These are phyloP conservation scores for Agraylea sexmaculata DNA, from an alignment of 1,140 invertebrate genomes.

Conservation along the genomic window DNA sequence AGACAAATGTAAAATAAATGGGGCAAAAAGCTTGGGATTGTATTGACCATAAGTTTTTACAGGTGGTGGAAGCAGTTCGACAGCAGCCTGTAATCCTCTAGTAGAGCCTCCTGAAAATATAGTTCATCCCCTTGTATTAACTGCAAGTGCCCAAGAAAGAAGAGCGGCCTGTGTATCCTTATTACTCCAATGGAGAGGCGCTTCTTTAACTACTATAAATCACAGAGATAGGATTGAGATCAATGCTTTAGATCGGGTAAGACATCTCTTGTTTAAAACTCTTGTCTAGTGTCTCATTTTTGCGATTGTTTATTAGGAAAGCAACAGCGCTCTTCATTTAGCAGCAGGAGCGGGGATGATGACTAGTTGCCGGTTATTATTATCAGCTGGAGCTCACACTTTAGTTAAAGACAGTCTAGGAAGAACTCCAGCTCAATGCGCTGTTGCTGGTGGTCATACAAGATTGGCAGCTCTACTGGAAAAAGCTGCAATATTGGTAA, in stretches of 20 bases:
- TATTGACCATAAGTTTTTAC: too few relatives aligned
- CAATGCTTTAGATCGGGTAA: slow-evolving; percentile 47
- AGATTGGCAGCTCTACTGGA: slow-evolving; percentile 16
- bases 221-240: slow-evolving; percentile 48
- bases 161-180: slow-evolving; percentile 48
- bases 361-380: slow-evolving; percentile 50
- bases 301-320: slow-evolving; percentile 48
- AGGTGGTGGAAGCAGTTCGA: neutral
- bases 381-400: slow-evolving; percentile 47
- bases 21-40: too few relatives aligned
- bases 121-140: slow-evolving; percentile 5
- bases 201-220: slow-evolving; percentile 36
- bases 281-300: too few relatives aligned
- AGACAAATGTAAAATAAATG: too few relatives aligned
- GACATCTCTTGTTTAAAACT: slow-evolving; percentile 8
- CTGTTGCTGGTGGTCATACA: slow-evolving; percentile 12
- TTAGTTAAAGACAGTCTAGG: slow-evolving; percentile 47
- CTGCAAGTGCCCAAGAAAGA: slow-evolving; percentile 42
- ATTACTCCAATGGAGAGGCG: slow-evolving; percentile 51
- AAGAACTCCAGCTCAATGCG: slow-evolving; percentile 16
- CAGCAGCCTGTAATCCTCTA: slow-evolving; percentile 2
- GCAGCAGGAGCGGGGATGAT: slow-evolving; percentile 53
- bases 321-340: slow-evolving; percentile 56
- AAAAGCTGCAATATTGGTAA: slow-evolving; percentile 18
- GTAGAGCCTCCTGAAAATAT: neutral